Evolutionary conservation across 1,140 invertebrate species (phyloP), one percentile per base, ranked within the genome.

Genomic region (Heliothis subflexa): DNA sequence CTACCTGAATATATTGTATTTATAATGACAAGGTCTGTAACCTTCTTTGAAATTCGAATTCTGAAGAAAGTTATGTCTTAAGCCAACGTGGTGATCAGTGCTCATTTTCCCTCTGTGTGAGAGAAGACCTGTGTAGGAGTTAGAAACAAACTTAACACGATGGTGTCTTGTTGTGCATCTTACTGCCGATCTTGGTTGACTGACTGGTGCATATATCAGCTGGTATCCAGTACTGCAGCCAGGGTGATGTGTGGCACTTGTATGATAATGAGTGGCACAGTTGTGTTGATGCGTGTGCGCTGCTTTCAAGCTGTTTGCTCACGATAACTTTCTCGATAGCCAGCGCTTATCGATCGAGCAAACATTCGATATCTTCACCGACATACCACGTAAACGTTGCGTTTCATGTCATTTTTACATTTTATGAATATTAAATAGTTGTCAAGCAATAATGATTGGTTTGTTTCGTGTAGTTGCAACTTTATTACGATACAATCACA

Each of bases 321-420:
- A 82, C 81, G 89, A 91, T 91, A 89, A 89, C 89, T 92, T 91
- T 90, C 89, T 86, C 85, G 83, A 86, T 89, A 89, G 85, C 85
- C 79, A 40, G 13, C 49, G 75, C 64, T 86, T 89, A 88, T 87
- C 87, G 62, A 75, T 10, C 52, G 50, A 74, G 79, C 61, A 86
- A 89, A 89, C 85, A 85, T 55, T 55, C 16, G 49, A 62, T 88
- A 86, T 86, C 86, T 83, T 72, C 62, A 40, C 33, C 21, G 57
- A n/a, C 45, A 40, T 75, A 80, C 62, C 54, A 80, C 76, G 78
- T 81, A 80, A 82, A 77, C 49, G 55, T 54, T 25, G 55, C 68
- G 78, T 55, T 50, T 40, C 33, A 25, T 40, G 5, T 7, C 33
- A 40, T 40, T 40, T 40, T 40, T 40, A 40, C 33, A 40, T 40